These are phyloP conservation scores for Glaucidium brasilianum DNA, from an alignment of 2,113 vertebrate species.

Conservation along the genomic window DNA sequence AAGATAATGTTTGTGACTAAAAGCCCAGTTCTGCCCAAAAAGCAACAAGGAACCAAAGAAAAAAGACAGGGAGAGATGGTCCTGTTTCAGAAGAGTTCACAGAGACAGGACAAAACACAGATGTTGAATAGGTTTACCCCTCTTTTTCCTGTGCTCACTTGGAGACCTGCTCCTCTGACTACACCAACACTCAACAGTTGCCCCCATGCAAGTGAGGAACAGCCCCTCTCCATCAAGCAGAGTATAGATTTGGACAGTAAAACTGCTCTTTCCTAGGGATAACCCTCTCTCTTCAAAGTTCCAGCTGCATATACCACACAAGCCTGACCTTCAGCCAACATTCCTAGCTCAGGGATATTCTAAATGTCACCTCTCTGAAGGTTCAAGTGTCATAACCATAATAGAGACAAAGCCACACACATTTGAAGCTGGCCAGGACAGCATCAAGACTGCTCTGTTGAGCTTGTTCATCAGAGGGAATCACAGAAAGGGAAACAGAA, in stretches of 20 bases:
- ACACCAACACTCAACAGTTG: neutral
- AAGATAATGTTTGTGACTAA: neutral
- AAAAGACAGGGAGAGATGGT: neutral
- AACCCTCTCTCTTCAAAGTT: neutral
- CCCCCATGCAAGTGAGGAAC: rapidly evolving
- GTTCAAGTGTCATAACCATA: neutral
- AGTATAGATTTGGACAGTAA: neutral
- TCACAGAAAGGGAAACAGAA: neutral
- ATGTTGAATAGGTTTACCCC: neutral
- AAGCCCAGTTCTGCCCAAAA: neutral
- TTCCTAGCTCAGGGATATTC: neutral
- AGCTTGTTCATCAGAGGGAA: neutral
- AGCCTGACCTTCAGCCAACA: neutral
- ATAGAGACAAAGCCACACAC: neutral
- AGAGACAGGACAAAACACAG: neutral
- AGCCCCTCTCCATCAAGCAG: neutral
- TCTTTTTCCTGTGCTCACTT: neutral
- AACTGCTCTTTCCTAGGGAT: neutral
- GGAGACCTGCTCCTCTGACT: no score
- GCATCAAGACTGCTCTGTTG: neutral
- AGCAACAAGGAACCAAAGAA: neutral
- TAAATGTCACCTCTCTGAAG: neutral
- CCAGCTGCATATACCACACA: neutral
- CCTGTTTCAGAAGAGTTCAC: neutral
- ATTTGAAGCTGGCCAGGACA: neutral